phyloP scores from a whole-genome alignment of 2,888 invertebrate species.

The Microctonus brassicae region DNA sequence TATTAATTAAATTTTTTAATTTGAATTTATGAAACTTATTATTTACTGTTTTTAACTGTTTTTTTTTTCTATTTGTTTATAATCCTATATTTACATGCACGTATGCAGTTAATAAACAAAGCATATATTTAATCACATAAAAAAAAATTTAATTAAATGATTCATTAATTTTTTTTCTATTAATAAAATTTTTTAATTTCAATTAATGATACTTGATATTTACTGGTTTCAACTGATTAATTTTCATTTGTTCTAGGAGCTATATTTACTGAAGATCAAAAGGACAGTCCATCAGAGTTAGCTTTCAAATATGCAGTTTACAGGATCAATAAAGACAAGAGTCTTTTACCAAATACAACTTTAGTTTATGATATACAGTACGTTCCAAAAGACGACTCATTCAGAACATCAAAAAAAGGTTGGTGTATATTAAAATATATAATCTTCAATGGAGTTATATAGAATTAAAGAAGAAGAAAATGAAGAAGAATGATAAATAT shows the following conservation, averaged over 20 bases:
- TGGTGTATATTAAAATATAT: no score
- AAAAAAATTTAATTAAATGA: no score
- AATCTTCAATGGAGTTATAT: no score
- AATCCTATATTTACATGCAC: no score
- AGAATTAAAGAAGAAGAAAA: neutral
- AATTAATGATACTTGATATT: no score
- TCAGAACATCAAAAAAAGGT: constrained; percentile 93
- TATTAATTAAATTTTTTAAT: neutral
- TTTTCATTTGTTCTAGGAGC: constrained; percentile 78
- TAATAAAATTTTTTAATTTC: no score
- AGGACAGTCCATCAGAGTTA: constrained; percentile 87
- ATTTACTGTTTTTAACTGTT: no score
- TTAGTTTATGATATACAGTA: constrained; percentile 95
- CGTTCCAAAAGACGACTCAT: constrained; percentile 90
- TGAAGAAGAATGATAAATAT: neutral
- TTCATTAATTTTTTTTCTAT: no score
- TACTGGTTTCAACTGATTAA: neutral
- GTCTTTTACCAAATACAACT: constrained; percentile 86
- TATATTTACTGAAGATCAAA: constrained; percentile 91
- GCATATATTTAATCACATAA: no score
- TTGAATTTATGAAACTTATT: neutral
- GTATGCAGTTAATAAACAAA: no score
- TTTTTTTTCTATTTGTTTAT: no score
- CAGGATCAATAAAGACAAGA: constrained; percentile 90
- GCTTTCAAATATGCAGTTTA: constrained; percentile 97